A percentile compares a stretch with the other conserved stretches of the same genome.
Evolutionary conservation across 2,888 invertebrate species (phyloP).

Genomic region (Antheraea yamamai): DNA sequence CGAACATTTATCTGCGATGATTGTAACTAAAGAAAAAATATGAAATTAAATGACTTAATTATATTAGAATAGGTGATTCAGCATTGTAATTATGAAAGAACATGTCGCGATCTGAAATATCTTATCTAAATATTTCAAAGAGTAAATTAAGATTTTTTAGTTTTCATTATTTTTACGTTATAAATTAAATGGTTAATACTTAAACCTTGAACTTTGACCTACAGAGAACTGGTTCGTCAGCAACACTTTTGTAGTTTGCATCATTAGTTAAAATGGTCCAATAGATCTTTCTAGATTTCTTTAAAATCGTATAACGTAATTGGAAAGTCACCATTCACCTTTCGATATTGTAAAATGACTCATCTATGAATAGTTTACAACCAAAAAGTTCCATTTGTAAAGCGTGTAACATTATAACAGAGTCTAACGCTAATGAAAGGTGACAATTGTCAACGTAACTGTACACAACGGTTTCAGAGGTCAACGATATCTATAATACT

Average conservation of each 20-base stretch:
- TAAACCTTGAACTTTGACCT: background rate
- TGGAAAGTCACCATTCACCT: background rate
- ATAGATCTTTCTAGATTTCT: background rate
- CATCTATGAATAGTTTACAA: background rate
- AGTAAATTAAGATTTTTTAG: background rate
- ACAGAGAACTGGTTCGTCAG: background rate
- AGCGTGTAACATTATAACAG: conserved; percentile 6
- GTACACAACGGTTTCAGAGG: conserved; percentile 35
- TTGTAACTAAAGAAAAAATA: no score
- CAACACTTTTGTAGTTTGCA: background rate
- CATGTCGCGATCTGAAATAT: background rate
- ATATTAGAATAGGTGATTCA: no score
- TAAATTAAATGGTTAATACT: background rate
- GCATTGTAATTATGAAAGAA: background rate
- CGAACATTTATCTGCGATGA: no score
- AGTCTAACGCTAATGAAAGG: conserved; percentile 20
- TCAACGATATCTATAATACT: conserved; percentile 32
- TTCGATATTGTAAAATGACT: background rate
- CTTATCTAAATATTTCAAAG: background rate
- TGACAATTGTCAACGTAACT: conserved; percentile 35
- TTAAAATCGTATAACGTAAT: background rate
- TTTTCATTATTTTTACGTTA: background rate
- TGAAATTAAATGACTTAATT: no score
- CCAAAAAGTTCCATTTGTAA: background rate
- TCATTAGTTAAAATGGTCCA: background rate